Percentiles rank a stretch among this genome's conserved stretches.
Conservation (phyloP, 1,140 invertebrate genomes). For the Goniozus legneri region DNA sequence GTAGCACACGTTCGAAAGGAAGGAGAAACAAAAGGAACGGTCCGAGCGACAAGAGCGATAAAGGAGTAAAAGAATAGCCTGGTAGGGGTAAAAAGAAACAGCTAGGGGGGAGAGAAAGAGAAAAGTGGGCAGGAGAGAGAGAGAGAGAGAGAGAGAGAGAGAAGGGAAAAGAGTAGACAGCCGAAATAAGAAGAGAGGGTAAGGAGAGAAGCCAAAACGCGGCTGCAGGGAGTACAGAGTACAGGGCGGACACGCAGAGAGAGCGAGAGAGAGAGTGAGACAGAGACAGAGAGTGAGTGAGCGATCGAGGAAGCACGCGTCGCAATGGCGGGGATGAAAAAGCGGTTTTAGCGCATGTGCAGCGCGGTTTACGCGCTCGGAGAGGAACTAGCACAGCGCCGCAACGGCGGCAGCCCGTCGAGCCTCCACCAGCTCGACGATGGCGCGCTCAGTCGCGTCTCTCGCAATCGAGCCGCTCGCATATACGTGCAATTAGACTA, state of each 20-base stretch:
- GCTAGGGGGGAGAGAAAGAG: not conserved
- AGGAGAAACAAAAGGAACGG: too few relatives aligned
- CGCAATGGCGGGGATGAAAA: not conserved
- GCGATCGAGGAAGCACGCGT: not conserved
- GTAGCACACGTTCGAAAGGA: too few relatives aligned
- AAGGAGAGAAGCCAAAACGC: not conserved
- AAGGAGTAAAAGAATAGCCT: not conserved
- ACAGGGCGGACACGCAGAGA: not conserved
- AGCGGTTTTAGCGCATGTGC: slow-evolving; percentile 3
- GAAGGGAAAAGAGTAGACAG: not conserved
- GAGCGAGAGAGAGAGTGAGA: not conserved
- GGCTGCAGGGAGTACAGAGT: not conserved
- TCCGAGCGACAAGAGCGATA: too few relatives aligned
- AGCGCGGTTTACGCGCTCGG: slow-evolving; percentile 7
- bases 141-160: not conserved
- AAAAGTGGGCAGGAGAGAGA: not conserved
- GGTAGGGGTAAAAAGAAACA: slow-evolving; percentile 3
- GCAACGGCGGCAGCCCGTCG: too few relatives aligned
- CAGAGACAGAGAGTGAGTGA: slow-evolving; percentile 1
- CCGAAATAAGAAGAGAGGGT: not conserved
- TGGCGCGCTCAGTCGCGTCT: slow-evolving; percentile 47
- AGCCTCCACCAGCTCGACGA: slow-evolving; percentile 38
- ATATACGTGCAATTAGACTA: slow-evolving; percentile 44
- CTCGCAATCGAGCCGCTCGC: slow-evolving; percentile 42
- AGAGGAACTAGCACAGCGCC: too few relatives aligned